Conservation (phyloP, 2,797 vertebrate species). For the Sebastes reedi region DNA sequence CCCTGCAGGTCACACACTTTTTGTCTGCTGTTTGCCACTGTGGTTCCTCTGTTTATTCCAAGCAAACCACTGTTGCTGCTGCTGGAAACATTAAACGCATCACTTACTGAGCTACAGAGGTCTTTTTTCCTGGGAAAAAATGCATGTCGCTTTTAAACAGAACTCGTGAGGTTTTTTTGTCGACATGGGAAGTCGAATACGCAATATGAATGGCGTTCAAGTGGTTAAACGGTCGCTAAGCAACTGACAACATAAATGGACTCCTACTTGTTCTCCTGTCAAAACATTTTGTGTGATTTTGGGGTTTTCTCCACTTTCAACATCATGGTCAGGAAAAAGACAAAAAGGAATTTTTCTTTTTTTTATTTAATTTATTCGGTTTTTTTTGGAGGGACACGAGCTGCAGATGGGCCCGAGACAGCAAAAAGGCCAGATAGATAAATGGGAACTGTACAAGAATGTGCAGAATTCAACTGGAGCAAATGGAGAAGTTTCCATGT, state of each 20-base stretch:
- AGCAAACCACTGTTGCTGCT: conserved; percentile 43
- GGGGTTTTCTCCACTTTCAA: not conserved
- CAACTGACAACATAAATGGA: conserved; percentile 15
- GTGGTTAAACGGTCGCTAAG: conserved; percentile 21
- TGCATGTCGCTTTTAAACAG: conserved; percentile 27
- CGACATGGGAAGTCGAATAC: conserved; percentile 5
- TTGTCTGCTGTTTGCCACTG: conserved; percentile 28
- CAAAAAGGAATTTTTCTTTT: not conserved
- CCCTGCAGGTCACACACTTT: conserved; percentile 29
- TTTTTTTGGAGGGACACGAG: not conserved
- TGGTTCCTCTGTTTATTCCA: conserved; percentile 44
- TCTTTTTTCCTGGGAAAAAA: conserved; percentile 31
- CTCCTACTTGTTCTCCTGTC: not conserved
- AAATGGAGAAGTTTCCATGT: not conserved
- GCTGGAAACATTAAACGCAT: conserved; percentile 51
- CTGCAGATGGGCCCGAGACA: not conserved
- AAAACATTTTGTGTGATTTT: not conserved
- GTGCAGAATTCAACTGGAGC: not conserved
- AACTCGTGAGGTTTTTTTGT: conserved; percentile 16
- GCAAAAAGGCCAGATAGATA: not conserved
- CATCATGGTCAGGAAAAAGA: not conserved
- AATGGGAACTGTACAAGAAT: not conserved
- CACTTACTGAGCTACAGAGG: conserved; percentile 29
- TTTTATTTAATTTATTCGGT: not conserved
- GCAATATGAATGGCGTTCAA: not conserved